Evolutionary conservation across 2,888 invertebrate genomes (phyloP).

Genomic region (Tortricodes alternella): DNA sequence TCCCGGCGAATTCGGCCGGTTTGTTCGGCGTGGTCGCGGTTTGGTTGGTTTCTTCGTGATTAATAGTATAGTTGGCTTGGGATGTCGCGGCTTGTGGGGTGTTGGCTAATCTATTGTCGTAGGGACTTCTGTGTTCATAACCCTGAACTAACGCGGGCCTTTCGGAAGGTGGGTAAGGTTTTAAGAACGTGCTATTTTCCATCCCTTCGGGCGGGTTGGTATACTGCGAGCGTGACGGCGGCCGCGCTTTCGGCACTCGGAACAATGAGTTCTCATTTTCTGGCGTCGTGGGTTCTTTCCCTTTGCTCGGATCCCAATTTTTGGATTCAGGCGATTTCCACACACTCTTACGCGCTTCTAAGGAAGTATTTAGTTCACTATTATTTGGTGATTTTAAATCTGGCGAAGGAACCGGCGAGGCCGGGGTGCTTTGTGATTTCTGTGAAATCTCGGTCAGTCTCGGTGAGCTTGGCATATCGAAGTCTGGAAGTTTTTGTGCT

Average conservation of each 20-base stretch:
- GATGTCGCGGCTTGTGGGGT: slow-evolving; percentile 54
- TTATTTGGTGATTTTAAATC: slow-evolving; percentile 72
- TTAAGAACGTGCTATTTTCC: slow-evolving; percentile 83
- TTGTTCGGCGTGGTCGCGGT: slow-evolving; percentile 55
- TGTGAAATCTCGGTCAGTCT: slow-evolving; percentile 72
- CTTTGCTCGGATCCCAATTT: slow-evolving; percentile 69
- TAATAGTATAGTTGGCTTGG: slow-evolving; percentile 71
- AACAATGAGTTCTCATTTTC: slow-evolving; percentile 82
- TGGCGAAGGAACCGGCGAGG: slow-evolving; percentile 64
- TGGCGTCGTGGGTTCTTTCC: slow-evolving; percentile 59
- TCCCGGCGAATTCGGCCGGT: slow-evolving; percentile 63
- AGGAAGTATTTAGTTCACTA: slow-evolving; percentile 41
- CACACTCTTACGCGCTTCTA: slow-evolving; percentile 64
- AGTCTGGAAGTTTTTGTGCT: slow-evolving; percentile 66
- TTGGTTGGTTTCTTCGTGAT: slow-evolving; percentile 65
- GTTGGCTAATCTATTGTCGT: slow-evolving; percentile 59
- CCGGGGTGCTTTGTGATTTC: slow-evolving; percentile 68
- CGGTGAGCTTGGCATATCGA: slow-evolving; percentile 74
- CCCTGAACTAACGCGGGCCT: slow-evolving; percentile 66
- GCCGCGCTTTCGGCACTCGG: slow-evolving; percentile 85
- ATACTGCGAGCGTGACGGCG: slow-evolving; percentile 83
- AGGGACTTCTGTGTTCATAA: slow-evolving; percentile 73
- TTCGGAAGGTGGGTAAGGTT: slow-evolving; percentile 84
- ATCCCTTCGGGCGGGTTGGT: slow-evolving; percentile 71
- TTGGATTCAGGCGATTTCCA: slow-evolving; percentile 78